Conservation (phyloP, 2,797 vertebrate genomes). For the Clarias laeviceps region DNA sequence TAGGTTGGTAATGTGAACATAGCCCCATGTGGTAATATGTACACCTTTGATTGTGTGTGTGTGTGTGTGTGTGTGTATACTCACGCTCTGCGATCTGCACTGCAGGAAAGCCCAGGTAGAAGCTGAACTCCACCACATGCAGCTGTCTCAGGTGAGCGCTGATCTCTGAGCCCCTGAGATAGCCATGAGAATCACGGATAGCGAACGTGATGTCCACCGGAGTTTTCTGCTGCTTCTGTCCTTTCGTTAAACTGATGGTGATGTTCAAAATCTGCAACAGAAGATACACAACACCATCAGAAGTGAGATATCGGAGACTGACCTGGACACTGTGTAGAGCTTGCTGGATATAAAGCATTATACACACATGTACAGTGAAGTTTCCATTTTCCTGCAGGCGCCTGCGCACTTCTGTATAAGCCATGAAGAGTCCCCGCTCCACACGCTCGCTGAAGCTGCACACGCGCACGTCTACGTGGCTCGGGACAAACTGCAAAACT, state of each 20-base stretch:
- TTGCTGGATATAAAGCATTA: not conserved
- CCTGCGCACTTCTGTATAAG: constrained; percentile 80
- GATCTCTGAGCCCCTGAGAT: constrained; percentile 84
- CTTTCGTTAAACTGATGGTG: constrained; percentile 67
- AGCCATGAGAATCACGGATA: constrained; percentile 75
- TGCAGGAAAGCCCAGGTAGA: constrained; percentile 90
- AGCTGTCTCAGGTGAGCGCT: constrained; percentile 88
- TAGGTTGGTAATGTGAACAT: no score
- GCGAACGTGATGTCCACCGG: constrained; percentile 88
- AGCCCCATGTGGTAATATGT: not conserved
- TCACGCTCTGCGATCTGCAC: constrained; percentile 93
- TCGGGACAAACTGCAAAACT: constrained; percentile 96
- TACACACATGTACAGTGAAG: constrained; percentile 83
- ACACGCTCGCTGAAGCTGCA: constrained; percentile 90
- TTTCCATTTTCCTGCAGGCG: constrained; percentile 78
- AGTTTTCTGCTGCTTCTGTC: constrained; percentile 70
- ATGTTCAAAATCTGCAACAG: constrained; percentile 86
- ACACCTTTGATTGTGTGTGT: not conserved
- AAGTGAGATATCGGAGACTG: not conserved
- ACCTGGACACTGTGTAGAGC: not conserved
- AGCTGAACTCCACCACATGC: constrained; percentile 94
- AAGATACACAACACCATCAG: constrained; percentile 7
- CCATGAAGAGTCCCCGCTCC: constrained; percentile 84
- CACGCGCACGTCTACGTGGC: constrained; percentile 82
- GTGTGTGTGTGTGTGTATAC: constrained; percentile 56